Evolutionary conservation across 92 coral and sea anemone species (phyloP).

Genomic region (Heliopora coerulea): DNA sequence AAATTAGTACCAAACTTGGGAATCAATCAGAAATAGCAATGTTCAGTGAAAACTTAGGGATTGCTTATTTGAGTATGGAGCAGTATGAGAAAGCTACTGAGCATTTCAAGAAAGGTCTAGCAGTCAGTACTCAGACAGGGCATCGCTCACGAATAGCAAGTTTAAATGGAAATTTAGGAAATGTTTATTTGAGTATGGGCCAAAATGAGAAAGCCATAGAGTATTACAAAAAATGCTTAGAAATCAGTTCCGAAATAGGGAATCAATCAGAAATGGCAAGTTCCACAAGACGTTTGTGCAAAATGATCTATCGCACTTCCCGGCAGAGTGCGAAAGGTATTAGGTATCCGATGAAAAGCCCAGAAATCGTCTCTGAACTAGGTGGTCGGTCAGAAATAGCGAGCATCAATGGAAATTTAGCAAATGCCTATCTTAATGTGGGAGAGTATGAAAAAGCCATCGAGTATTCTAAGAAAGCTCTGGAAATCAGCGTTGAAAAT

Average conservation of each 20-base stretch:
- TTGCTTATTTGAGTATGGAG: too few species aligned
- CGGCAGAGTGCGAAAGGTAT: too few species aligned
- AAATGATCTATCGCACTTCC: too few species aligned
- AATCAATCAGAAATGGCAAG: too few species aligned
- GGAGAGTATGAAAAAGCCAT: slow-evolving; percentile 43
- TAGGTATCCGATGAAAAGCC: slow-evolving; percentile 8
- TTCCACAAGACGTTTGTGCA: too few species aligned
- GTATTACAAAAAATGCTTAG: slow-evolving; percentile 25
- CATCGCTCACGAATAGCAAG: slow-evolving; percentile 28
- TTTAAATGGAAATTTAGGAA: slow-evolving; percentile 36
- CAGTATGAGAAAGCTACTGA: too few species aligned
- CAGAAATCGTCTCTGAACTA: slow-evolving; percentile 14
- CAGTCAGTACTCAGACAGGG: slow-evolving; percentile 23
- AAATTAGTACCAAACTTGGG: too few species aligned
- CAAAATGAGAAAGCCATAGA: slow-evolving; percentile 29
- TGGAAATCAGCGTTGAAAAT: slow-evolving; percentile 22
- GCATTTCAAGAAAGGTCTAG: slow-evolving; percentile 25
- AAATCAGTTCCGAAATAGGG: slow-evolving; percentile 31
- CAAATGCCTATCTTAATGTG: slow-evolving; percentile 13
- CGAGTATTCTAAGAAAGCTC: slow-evolving; percentile 9
- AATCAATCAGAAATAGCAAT: too few species aligned
- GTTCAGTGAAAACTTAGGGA: too few species aligned
- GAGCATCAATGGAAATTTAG: slow-evolving; percentile 13
- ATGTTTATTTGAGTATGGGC: slow-evolving; percentile 28
- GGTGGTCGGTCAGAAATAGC: slow-evolving; percentile 5